These are phyloP conservation scores for Galaxias olidus DNA, from an alignment of 2,797 vertebrate species.

Conservation along the genomic window DNA sequence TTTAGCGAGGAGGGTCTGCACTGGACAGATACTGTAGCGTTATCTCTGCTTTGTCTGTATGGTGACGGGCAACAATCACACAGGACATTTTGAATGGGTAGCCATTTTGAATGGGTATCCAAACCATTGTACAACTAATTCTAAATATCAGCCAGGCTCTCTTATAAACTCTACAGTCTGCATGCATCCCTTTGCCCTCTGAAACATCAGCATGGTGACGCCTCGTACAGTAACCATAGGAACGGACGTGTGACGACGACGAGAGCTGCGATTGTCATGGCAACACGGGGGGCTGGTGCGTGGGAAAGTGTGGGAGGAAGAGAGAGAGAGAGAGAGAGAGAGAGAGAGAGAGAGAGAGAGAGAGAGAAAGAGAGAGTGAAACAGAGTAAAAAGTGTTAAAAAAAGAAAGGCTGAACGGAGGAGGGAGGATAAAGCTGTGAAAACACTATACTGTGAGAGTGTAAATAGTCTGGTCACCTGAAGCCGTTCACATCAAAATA, in stretches of 20 bases:
- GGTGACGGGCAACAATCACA: too few species aligned
- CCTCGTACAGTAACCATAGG: conserved; percentile 37
- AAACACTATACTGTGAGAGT: neutral
- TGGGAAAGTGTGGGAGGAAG: conserved; percentile 28
- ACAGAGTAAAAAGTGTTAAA: neutral
- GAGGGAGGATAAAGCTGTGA: neutral
- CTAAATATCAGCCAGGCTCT: too few species aligned
- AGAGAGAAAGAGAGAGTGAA: conserved; percentile 1
- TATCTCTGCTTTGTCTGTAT: neutral
- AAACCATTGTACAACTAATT: too few species aligned
- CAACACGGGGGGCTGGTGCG: conserved; percentile 54
- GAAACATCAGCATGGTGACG: conserved; percentile 37
- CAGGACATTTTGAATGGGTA: too few species aligned
- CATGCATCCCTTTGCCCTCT: neutral
- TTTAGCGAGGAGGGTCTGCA: conserved; percentile 28
- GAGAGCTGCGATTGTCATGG: conserved; percentile 76
- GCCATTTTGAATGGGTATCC: too few species aligned
- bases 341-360: conserved; percentile 2
- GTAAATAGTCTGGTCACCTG: too few species aligned
- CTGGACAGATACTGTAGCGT: neutral
- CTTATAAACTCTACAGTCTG: too few species aligned
- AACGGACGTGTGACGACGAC: conserved; percentile 36
- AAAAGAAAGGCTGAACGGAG: neutral
- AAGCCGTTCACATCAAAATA: too few species aligned
- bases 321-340: neutral